Base-by-base conservation (phyloP, 2,888 invertebrate species). In the Ornithoptera priamus region DNA sequence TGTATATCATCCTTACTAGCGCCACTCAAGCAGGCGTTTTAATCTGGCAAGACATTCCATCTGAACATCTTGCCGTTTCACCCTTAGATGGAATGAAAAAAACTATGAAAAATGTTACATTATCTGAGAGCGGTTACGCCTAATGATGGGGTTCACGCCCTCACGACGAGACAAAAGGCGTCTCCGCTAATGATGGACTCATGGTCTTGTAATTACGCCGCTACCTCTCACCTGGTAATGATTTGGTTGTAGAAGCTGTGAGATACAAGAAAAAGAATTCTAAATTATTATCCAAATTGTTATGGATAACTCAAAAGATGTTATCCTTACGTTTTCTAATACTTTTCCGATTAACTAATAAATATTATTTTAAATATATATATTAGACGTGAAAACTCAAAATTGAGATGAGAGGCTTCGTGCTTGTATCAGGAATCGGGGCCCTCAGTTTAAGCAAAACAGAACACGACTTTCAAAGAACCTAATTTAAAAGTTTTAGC, bases 71-170 rank as follows among this genome's bases (percentile, higher is more conserved):
- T 30, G 22, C 17, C 20, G 39, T 46, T 15, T 15, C 46, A 8
- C 46, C 46, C 15, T n/a, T n/a, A 18, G 18, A 18, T 53, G 53
- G 18, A 1, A 46, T 69, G 22, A 36, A 53, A 69, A 36, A 24
- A 53, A 64, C n/a, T 59, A 20, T 60, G 64, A 60, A 65, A 65
- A 69, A 56, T 61, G 61, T 65, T 61, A 50, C 59, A 64, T 64
- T 53, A 53, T 53, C 53, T 42, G 22, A 17, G 20, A 2, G 39
- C 50, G n/a, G 66, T 56, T 30, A 53, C 20, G 60, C 36, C 62
- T 69, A 69, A 69, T 69, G 69, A 65, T 64, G 53, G 67, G 53
- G 69, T 61, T 22, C 22, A 53, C 36, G 60, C 69, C 69, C 69
- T 64, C 56, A 24, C n/a, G 64, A 60, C 39, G 64, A 69, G 69